Percentiles rank a stretch among this genome's conserved stretches.
These are phyloP conservation scores for Triops longicaudatus DNA, from an alignment of 1,140 invertebrate genomes.

Conservation along the genomic window DNA sequence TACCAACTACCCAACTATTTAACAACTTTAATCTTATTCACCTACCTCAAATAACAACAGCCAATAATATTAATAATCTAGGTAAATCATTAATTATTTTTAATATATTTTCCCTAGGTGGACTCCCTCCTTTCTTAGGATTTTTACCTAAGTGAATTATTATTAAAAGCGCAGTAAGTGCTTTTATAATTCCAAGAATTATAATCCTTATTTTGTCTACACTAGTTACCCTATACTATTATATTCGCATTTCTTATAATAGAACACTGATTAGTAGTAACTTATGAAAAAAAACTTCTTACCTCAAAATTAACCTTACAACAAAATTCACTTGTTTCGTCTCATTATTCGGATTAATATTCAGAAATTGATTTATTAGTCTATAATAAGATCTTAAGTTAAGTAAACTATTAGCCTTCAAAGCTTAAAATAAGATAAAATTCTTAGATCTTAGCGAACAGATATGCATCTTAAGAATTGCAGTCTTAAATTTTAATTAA, in stretches of 20 bases:
- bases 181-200: not conserved
- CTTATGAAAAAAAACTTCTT: not conserved
- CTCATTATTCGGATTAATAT: not conserved
- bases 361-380: not conserved
- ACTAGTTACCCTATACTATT: constrained; percentile 17
- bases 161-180: not conserved
- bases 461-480: constrained; percentile 11
- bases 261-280: not conserved
- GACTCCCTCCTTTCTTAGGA: constrained; percentile 46
- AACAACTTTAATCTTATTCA: not conserved
- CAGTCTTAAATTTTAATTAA: constrained; percentile 22
- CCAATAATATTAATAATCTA: not conserved
- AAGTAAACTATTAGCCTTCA: too few species aligned
- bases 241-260: not conserved
- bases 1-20: not conserved
- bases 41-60: not conserved
- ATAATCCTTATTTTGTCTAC: not conserved
- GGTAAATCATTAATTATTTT: constrained; percentile 22
- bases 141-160: constrained; percentile 46
- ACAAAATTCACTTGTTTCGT: not conserved
- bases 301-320: not conserved
- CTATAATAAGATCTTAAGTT: constrained; percentile 27
- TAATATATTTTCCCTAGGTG: constrained; percentile 45
- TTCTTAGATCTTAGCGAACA: constrained; percentile 19
- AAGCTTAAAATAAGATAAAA: constrained; percentile 28